Evolutionary conservation across 2,113 vertebrate species (phyloP).

Genomic region (Cochlearius cochlearius): DNA sequence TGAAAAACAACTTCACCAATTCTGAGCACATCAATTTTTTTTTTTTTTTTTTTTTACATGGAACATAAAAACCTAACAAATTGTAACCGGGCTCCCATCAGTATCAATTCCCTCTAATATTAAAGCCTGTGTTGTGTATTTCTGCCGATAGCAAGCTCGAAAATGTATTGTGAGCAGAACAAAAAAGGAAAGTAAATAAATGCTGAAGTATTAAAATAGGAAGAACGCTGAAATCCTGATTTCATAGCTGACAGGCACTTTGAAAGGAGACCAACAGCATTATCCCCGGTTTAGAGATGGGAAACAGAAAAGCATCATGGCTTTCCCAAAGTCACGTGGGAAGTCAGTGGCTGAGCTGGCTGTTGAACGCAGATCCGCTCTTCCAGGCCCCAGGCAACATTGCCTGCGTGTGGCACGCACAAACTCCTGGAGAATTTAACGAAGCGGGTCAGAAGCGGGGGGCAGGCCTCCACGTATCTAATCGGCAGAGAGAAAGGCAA

Average conservation of each 20-base stretch:
- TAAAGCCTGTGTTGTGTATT: not conserved
- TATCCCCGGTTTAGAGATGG: not conserved
- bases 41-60: not conserved
- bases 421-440: not conserved
- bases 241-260: not conserved
- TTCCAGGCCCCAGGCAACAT: not conserved
- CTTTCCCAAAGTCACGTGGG: fast-evolving
- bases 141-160: not conserved
- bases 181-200: not conserved
- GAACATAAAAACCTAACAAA: not conserved
- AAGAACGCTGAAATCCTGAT: not conserved
- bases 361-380: not conserved
- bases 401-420: fast-evolving
- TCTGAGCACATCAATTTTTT: not conserved
- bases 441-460: not conserved
- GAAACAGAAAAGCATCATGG: not conserved
- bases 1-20: not conserved
- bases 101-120: not conserved
- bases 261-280: not conserved
- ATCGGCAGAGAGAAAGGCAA: not conserved
- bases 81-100: not conserved
- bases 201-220: not conserved
- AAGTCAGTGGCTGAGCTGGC: not conserved
- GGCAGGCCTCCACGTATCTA: not conserved
- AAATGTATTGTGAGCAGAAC: not conserved